Evolutionary conservation across 2,888 invertebrate genomes (phyloP).

Genomic region (Leucozona laternaria): DNA sequence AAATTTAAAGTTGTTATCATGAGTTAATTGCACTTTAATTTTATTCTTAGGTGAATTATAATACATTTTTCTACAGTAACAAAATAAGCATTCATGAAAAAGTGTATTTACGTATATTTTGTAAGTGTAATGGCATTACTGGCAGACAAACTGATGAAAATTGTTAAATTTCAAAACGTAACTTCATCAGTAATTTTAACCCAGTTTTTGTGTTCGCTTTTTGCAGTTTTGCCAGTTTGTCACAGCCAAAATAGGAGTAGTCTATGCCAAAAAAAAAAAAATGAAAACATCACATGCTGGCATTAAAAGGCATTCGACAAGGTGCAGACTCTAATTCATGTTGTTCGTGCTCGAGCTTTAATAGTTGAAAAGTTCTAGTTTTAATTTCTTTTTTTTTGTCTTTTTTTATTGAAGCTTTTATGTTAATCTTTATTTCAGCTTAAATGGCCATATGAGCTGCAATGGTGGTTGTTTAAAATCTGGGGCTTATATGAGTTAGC

Average conservation of each 20-base stretch:
- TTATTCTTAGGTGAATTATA: no score
- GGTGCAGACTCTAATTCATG: slow-evolving; percentile 20
- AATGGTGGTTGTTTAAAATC: background rate
- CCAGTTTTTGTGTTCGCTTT: slow-evolving; percentile 19
- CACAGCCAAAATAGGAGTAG: slow-evolving; percentile 38
- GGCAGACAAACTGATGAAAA: background rate
- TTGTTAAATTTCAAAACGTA: background rate
- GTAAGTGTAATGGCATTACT: background rate
- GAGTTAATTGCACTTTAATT: no score
- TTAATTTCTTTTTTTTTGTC: slow-evolving; percentile 4
- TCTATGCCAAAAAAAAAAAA: slow-evolving; percentile 27
- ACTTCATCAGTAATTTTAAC: slow-evolving; percentile 18
- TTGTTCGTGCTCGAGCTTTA: slow-evolving; percentile 30
- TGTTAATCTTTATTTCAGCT: slow-evolving; percentile 15
- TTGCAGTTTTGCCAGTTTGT: slow-evolving; percentile 39
- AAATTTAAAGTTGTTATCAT: no score
- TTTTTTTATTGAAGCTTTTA: background rate
- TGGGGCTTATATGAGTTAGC: slow-evolving; percentile 30
- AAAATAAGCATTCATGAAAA: no score
- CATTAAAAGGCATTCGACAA: slow-evolving; percentile 33
- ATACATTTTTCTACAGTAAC: no score
- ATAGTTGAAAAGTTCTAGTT: slow-evolving; percentile 46
- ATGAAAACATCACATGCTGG: slow-evolving; percentile 30
- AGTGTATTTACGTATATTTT: no score
- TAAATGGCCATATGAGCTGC: slow-evolving; percentile 8